Evolutionary conservation across 2,797 vertebrate genomes (phyloP).

Genomic region (Danio jaintianensis): DNA sequence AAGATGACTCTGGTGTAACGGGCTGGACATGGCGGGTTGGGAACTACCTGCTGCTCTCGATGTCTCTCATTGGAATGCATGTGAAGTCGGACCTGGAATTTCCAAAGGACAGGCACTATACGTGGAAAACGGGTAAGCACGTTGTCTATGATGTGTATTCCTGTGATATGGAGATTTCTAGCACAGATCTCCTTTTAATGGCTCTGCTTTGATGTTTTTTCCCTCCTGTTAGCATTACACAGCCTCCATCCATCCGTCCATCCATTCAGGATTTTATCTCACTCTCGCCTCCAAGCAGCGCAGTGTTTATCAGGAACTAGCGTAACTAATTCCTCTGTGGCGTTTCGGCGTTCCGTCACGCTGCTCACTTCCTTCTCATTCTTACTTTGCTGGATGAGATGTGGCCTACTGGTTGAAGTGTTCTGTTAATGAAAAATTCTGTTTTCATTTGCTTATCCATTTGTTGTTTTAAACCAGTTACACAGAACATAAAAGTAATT

Average conservation of each 20-base stretch:
- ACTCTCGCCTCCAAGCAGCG: background rate
- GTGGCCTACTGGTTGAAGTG: background rate
- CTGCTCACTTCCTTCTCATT: background rate
- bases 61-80: constrained; percentile 81
- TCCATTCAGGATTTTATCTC: constrained; percentile 29
- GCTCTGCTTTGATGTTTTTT: constrained; percentile 13
- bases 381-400: background rate
- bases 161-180: constrained; percentile 43
- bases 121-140: constrained; percentile 93
- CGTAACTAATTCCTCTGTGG: background rate
- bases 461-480: background rate
- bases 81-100: constrained; percentile 81
- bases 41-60: constrained; percentile 77
- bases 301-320: constrained; percentile 15
- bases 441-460: background rate
- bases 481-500: background rate
- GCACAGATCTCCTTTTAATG: constrained; percentile 43
- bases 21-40: constrained; percentile 80
- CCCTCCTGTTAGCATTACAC: constrained; percentile 31
- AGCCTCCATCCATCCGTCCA: constrained; percentile 15
- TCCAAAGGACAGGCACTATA: constrained; percentile 85
- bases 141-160: constrained; percentile 20
- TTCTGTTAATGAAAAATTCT: background rate
- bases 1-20: constrained; percentile 82
- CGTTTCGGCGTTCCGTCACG: background rate